Conservation (phyloP, 2,113 vertebrate species). For the Oreocharis arfaki region DNA sequence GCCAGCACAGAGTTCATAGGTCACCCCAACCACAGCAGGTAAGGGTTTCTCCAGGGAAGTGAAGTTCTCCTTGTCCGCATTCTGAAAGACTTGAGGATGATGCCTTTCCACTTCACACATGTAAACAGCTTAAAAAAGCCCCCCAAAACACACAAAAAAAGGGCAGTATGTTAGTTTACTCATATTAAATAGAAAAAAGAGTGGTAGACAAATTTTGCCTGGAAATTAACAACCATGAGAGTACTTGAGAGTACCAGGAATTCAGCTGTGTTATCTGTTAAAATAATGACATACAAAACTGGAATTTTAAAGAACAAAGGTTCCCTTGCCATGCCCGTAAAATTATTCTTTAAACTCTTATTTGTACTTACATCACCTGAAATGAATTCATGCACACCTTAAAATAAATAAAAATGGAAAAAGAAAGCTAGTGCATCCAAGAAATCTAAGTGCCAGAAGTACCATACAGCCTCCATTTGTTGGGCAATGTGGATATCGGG, state of each 20-base stretch:
- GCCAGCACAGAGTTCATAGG: conserved; percentile 89
- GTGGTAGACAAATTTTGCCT: not conserved
- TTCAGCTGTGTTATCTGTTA: not conserved
- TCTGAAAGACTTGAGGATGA: conserved; percentile 67
- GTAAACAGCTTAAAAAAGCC: conserved; percentile 79
- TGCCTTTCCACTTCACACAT: conserved; percentile 82
- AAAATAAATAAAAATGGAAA: not conserved
- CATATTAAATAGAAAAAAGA: not conserved
- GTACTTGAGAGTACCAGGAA: not conserved
- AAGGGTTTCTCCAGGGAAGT: conserved; percentile 40
- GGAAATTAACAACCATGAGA: not conserved
- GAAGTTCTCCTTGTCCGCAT: conserved; percentile 37
- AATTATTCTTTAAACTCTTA: not conserved
- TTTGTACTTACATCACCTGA: not conserved
- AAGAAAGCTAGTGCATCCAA: not conserved
- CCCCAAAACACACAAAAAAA: not conserved
- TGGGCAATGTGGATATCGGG: not conserved
- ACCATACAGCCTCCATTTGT: not conserved
- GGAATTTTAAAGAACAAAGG: not conserved
- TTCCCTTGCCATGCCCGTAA: not conserved
- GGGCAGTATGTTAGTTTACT: not conserved
- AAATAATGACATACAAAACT: not conserved
- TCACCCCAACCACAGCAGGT: conserved; percentile 80
- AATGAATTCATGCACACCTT: not conserved
- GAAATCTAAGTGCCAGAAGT: not conserved